These are phyloP conservation scores for Dipodomys stephensi DNA, from an alignment of 2,113 vertebrate genomes.

Conservation along the genomic window DNA sequence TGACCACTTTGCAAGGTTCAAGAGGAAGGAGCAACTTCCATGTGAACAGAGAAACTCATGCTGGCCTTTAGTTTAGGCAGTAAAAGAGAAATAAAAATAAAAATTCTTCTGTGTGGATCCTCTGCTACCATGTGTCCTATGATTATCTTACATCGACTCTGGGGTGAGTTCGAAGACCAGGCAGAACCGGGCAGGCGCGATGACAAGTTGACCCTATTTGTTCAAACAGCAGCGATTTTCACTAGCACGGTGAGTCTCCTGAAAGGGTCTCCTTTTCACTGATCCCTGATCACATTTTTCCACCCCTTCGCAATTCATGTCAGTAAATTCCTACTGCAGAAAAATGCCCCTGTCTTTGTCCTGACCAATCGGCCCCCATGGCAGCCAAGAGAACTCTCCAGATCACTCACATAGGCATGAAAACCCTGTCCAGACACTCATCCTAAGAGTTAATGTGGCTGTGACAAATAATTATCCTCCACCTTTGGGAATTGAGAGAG, in stretches of 20 bases:
- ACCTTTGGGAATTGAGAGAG: constrained; percentile 44
- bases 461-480: constrained; percentile 67
- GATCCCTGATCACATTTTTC: constrained; percentile 54
- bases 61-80: constrained; percentile 52
- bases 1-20: not conserved
- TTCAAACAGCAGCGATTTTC: not conserved
- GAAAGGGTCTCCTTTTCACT: constrained; percentile 52
- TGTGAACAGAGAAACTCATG: not conserved
- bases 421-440: constrained; percentile 62
- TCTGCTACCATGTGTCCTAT: not conserved
- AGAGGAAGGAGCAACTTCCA: not conserved
- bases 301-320: constrained; percentile 69
- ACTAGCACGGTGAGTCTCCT: not conserved
- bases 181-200: not conserved
- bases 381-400: not conserved
- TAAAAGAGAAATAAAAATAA: constrained; percentile 70
- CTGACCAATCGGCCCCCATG: not conserved
- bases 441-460: constrained; percentile 64
- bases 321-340: constrained; percentile 83
- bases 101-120: not conserved
- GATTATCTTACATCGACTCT: not conserved
- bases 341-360: constrained; percentile 64
- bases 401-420: constrained; percentile 27
- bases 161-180: not conserved
- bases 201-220: not conserved